phyloP scores from a whole-genome alignment of 2,888 invertebrate species.

The Palloptera scutellata region DNA sequence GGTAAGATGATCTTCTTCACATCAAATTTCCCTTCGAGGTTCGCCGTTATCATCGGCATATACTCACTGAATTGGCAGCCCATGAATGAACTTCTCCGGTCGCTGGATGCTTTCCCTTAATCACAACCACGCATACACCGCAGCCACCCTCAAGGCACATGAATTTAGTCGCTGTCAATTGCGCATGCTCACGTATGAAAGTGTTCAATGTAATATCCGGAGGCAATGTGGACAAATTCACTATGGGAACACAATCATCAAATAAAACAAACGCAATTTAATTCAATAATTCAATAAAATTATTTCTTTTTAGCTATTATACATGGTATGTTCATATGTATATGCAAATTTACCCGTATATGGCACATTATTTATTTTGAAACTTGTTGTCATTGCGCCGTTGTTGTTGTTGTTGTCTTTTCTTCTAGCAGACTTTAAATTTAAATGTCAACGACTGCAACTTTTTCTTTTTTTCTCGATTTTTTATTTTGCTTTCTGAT shows the following conservation, averaged over 20 bases:
- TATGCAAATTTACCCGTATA: slow-evolving; percentile 35
- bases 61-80: slow-evolving; percentile 72
- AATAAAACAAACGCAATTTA: too few species aligned
- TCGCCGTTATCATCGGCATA: too few species aligned
- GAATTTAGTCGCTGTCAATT: slow-evolving; percentile 71
- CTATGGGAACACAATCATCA: slow-evolving; percentile 36
- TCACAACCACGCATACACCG: slow-evolving; percentile 69
- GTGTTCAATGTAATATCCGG: slow-evolving; percentile 67
- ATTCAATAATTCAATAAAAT: too few species aligned
- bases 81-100: slow-evolving; percentile 53
- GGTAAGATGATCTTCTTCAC: too few species aligned
- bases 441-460: not conserved
- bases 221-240: slow-evolving; percentile 55
- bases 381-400: slow-evolving; percentile 36
- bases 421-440: not conserved
- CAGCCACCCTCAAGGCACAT: slow-evolving; percentile 76
- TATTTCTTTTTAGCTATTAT: not conserved
- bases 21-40: too few species aligned
- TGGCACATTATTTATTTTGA: slow-evolving; percentile 37
- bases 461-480: too few species aligned
- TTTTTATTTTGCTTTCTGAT: too few species aligned
- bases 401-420: slow-evolving; percentile 20
- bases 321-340: not conserved
- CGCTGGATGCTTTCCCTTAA: slow-evolving; percentile 56
- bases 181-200: slow-evolving; percentile 68